These are phyloP conservation scores for Oncorhynchus nerka DNA, from an alignment of 2,113 vertebrate species.

Conservation along the genomic window DNA sequence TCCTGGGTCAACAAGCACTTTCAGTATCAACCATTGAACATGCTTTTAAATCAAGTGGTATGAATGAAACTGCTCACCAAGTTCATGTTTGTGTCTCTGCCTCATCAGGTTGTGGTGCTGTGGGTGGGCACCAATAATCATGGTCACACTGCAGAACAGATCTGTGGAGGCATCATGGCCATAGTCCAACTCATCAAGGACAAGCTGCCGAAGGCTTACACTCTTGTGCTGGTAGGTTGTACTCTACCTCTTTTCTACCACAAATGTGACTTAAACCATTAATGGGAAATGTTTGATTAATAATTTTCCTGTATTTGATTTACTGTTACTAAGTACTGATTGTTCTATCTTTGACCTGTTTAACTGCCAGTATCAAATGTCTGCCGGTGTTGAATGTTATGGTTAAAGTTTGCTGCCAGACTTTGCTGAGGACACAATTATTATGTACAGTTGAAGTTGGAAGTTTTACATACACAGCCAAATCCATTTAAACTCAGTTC, in stretches of 20 bases:
- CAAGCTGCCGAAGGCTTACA: constrained; percentile 79
- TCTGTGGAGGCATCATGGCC: constrained; percentile 81
- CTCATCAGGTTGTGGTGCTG: constrained; percentile 82
- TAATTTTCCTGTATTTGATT: no score
- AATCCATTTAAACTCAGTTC: no score
- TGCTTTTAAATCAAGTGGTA: neutral
- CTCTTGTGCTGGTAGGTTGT: constrained; percentile 82
- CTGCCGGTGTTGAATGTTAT: no score
- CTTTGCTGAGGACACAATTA: no score
- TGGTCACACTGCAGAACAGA: constrained; percentile 81
- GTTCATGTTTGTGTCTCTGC: neutral
- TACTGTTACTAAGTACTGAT: no score
- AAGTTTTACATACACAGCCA: no score
- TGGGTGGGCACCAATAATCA: constrained; percentile 92
- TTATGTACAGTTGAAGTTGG: no score
- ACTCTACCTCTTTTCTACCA: neutral
- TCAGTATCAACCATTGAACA: neutral
- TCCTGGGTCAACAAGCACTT: neutral
- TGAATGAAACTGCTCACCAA: neutral
- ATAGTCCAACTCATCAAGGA: constrained; percentile 81
- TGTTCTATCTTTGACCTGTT: no score
- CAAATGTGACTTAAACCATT: no score
- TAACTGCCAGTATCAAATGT: no score
- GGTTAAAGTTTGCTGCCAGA: no score
- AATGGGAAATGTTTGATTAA: no score